phyloP scores from a whole-genome alignment of 1,140 invertebrate species.

The Himalopsyche phryganea region DNA sequence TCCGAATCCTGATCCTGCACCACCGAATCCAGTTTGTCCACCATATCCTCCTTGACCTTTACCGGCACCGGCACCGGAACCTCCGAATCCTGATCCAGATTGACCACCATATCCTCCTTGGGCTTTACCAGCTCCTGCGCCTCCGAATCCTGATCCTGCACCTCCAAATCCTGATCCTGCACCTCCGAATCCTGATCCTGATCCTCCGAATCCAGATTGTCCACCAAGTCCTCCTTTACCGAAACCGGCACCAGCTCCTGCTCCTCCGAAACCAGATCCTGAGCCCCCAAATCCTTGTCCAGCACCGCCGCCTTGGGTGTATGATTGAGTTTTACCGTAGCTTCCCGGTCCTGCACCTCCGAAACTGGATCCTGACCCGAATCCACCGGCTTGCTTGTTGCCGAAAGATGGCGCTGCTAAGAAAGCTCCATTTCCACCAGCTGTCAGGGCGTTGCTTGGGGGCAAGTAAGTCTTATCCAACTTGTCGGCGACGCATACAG shows the following conservation, averaged over 20 bases:
- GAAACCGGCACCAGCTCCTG: background rate
- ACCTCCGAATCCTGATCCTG: background rate
- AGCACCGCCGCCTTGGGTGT: background rate
- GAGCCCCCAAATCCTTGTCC: background rate
- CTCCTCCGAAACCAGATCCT: constrained; percentile 2
- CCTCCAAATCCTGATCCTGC: constrained; percentile 2
- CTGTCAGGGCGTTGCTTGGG: constrained; percentile 46
- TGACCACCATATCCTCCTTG: too few relatives aligned
- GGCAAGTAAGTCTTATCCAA: constrained; percentile 56
- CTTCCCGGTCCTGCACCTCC: too few relatives aligned
- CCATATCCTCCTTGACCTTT: background rate
- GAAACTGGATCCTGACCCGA: constrained; percentile 13
- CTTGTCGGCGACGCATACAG: constrained; percentile 40
- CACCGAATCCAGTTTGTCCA: background rate
- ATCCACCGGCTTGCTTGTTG: constrained; percentile 10
- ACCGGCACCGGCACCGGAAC: background rate
- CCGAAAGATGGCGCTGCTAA: constrained; percentile 24
- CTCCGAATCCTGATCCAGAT: background rate
- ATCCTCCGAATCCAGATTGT: background rate
- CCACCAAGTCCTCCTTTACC: constrained; percentile 1
- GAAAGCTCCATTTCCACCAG: constrained; percentile 40
- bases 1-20: background rate
- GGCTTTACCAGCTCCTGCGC: background rate
- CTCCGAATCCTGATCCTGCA: background rate
- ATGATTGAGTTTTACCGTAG: too few relatives aligned